Evolutionary conservation across 2,888 invertebrate genomes (phyloP).

Genomic region (Stomorhina lunata): DNA sequence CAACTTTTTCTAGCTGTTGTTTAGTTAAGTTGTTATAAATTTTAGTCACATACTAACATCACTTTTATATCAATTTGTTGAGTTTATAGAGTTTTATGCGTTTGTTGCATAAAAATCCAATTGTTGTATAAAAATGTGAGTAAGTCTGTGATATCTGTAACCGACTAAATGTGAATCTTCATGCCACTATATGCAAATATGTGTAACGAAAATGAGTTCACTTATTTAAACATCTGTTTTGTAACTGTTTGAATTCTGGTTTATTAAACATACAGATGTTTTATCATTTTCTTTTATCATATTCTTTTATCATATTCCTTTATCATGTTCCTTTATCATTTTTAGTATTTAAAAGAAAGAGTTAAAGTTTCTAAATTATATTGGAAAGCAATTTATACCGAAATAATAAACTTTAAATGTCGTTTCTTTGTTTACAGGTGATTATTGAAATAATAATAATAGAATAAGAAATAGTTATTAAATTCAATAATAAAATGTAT

Average conservation of each 20-base stretch:
- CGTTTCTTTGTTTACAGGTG: not conserved
- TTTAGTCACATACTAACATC: slow-evolving; percentile 54
- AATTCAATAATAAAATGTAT: no score
- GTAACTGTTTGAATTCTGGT: not conserved
- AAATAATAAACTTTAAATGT: not conserved
- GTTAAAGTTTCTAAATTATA: no score
- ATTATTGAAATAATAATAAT: not conserved
- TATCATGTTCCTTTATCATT: no score
- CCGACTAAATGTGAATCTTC: no score
- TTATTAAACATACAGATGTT: not conserved
- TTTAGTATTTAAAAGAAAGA: no score
- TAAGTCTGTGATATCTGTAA: no score
- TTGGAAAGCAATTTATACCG: not conserved
- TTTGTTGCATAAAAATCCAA: slow-evolving; percentile 20
- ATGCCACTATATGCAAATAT: no score
- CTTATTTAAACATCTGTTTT: not conserved
- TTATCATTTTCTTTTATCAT: not conserved
- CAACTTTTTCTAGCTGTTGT: not conserved
- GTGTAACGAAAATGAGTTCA: no score
- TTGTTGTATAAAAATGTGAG: not conserved
- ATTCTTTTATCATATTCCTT: no score
- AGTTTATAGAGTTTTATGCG: slow-evolving; percentile 36
- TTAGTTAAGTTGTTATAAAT: slow-evolving; percentile 49
- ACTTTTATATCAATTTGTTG: slow-evolving; percentile 51
- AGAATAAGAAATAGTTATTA: not conserved